A percentile compares a stretch with the other conserved stretches of the same genome.
Conservation (phyloP, 2,888 invertebrate species). For the Lasioglossum vierecki region DNA sequence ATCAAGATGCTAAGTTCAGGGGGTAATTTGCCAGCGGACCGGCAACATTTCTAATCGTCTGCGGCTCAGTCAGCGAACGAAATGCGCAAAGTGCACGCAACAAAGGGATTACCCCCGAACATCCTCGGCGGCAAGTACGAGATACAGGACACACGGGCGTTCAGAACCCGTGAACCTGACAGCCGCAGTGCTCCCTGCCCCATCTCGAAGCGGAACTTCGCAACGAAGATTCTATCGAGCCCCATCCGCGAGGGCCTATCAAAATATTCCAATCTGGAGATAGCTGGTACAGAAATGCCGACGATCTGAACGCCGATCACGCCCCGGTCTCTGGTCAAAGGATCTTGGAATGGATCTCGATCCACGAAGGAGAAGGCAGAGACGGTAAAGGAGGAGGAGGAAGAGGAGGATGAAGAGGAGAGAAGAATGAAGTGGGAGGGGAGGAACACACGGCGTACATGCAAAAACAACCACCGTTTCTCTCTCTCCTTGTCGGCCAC, state of each 20-base stretch:
- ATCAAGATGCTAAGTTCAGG: not conserved
- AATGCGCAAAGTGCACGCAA: not conserved
- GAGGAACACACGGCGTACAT: slow-evolving; percentile 33
- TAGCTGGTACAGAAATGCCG: slow-evolving; percentile 13
- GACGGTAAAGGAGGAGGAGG: not conserved
- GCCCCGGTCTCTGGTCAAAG: slow-evolving; percentile 38
- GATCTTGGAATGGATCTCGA: slow-evolving; percentile 55
- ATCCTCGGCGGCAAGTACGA: not conserved
- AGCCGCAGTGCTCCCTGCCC: not conserved
- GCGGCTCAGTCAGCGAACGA: not conserved
- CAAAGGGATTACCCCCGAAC: not conserved
- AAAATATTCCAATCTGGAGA: slow-evolving; percentile 38
- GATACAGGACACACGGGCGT: not conserved
- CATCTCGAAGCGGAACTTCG: not conserved
- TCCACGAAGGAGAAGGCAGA: slow-evolving; percentile 18
- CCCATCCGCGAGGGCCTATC: slow-evolving; percentile 32
- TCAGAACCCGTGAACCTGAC: slow-evolving; percentile 4
- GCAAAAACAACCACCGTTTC: slow-evolving; percentile 66
- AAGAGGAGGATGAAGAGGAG: not conserved
- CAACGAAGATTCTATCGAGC: slow-evolving; percentile 38
- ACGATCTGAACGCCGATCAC: slow-evolving; percentile 36
- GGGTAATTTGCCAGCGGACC: not conserved
- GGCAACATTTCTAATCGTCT: not conserved
- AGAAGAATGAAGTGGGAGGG: not conserved
- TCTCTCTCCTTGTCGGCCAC: slow-evolving; percentile 60